Conservation (phyloP, 2,797 vertebrate genomes). For the Cyclura pinguis region DNA sequence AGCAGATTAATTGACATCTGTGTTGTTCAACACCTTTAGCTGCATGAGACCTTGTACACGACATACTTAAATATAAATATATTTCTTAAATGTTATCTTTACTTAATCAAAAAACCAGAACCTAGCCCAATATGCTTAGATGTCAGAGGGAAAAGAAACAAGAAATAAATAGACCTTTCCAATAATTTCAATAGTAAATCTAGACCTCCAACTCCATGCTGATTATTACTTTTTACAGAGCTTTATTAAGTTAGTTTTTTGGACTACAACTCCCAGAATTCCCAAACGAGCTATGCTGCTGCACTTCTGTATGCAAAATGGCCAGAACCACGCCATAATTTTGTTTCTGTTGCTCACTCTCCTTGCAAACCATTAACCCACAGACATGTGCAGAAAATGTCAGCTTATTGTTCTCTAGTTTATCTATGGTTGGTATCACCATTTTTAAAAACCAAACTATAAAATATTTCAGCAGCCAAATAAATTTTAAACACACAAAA, state of each 20-base stretch:
- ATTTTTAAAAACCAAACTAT: conserved; percentile 21
- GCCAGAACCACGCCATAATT: neutral
- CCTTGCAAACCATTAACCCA: neutral
- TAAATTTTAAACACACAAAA: conserved; percentile 43
- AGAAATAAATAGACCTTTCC: neutral
- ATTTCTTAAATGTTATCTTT: conserved; percentile 4
- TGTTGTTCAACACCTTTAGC: neutral
- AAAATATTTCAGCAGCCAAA: conserved; percentile 14
- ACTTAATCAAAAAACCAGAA: conserved; percentile 8
- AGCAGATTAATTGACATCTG: neutral
- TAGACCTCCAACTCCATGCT: neutral
- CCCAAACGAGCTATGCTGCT: too few species aligned
- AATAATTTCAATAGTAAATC: neutral
- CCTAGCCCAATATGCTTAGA: too few species aligned
- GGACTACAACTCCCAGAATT: too few species aligned
- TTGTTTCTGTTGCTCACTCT: neutral
- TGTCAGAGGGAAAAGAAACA: neutral
- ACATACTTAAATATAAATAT: neutral
- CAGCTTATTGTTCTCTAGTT: neutral
- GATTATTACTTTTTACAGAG: neutral
- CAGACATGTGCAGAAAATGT: neutral
- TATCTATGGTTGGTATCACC: conserved; percentile 14
- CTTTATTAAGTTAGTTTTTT: too few species aligned
- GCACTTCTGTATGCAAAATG: neutral
- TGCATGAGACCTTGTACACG: neutral